Conservation (phyloP, 2,113 vertebrate genomes). For the Nothobranchius furzeri region DNA sequence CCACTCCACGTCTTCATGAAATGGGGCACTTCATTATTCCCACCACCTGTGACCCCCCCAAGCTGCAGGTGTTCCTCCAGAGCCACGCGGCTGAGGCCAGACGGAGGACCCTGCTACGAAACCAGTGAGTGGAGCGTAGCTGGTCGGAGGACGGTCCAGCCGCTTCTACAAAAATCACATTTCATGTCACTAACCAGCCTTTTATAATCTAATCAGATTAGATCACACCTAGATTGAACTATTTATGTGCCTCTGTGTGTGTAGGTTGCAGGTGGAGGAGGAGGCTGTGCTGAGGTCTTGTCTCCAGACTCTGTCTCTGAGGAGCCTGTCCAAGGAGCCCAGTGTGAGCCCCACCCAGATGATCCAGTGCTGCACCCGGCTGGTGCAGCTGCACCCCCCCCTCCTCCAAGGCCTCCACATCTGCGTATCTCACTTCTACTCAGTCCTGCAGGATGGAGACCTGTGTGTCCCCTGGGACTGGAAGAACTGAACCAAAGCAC, state of each 20-base stretch:
- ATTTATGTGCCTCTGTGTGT: background rate
- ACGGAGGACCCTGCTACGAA: slow-evolving; percentile 77
- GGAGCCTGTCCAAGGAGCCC: slow-evolving; percentile 88
- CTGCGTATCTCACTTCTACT: slow-evolving; percentile 91
- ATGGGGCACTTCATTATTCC: slow-evolving; percentile 90
- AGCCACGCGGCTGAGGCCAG: slow-evolving; percentile 86
- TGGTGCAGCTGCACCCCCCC: slow-evolving; percentile 80
- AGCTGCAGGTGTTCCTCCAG: slow-evolving; percentile 88
- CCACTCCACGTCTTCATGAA: slow-evolving; percentile 85
- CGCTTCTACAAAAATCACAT: too few relatives aligned
- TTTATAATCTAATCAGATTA: background rate
- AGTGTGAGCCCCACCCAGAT: slow-evolving; percentile 89
- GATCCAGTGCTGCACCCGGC: slow-evolving; percentile 86
- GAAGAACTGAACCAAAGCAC: slow-evolving; percentile 79
- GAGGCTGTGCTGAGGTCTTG: slow-evolving; percentile 78
- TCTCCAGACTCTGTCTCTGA: slow-evolving; percentile 80
- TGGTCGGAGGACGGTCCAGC: background rate
- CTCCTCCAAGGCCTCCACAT: slow-evolving; percentile 86
- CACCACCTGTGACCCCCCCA: slow-evolving; percentile 77
- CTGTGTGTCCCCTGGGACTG: slow-evolving; percentile 97
- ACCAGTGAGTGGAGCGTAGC: slow-evolving; percentile 80
- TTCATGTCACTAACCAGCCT: background rate
- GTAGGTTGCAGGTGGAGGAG: slow-evolving; percentile 87
- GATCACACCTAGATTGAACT: background rate
- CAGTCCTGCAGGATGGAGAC: slow-evolving; percentile 94